A percentile compares a stretch with the other conserved stretches of the same genome.
Evolutionary conservation across 2,113 vertebrate genomes (phyloP).

Genomic region (Carassius carassius): DNA sequence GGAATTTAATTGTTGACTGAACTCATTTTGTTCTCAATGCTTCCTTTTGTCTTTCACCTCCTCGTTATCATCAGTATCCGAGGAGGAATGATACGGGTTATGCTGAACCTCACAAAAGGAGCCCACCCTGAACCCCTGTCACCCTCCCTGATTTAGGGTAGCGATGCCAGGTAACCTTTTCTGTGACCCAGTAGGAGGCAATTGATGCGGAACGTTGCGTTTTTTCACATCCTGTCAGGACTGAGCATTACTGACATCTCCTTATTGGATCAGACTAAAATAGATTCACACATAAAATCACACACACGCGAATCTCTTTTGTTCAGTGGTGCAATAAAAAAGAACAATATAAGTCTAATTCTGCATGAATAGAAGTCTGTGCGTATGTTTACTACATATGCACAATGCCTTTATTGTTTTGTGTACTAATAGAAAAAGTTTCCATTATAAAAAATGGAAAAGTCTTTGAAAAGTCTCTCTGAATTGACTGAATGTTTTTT

Average conservation of each 20-base stretch:
- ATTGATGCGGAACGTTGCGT: constrained; percentile 63
- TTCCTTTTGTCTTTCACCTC: constrained; percentile 45
- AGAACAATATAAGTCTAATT: constrained; percentile 60
- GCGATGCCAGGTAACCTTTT: constrained; percentile 19
- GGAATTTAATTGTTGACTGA: constrained; percentile 72
- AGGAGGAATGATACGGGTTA: constrained; percentile 1
- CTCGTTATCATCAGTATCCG: constrained; percentile 17
- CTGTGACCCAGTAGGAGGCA: constrained; percentile 53
- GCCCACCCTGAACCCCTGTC: constrained; percentile 5
- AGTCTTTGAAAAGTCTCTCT: not conserved
- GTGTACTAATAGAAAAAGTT: constrained; percentile 37
- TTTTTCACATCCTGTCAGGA: constrained; percentile 60
- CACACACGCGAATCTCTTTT: not conserved
- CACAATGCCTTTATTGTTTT: constrained; percentile 48
- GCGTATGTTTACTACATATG: constrained; percentile 36
- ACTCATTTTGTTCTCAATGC: constrained; percentile 48
- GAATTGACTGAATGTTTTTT: constrained; percentile 31
- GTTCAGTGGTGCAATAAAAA: constrained; percentile 49
- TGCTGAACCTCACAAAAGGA: constrained; percentile 28
- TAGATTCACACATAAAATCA: constrained; percentile 27
- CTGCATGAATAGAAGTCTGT: constrained; percentile 25
- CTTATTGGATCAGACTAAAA: constrained; percentile 63
- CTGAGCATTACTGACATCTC: constrained; percentile 61
- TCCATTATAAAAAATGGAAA: constrained; percentile 2
- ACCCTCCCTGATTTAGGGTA: constrained; percentile 8